Evolutionary conservation across 2,113 vertebrate species (phyloP).

Genomic region (Micromys minutus): DNA sequence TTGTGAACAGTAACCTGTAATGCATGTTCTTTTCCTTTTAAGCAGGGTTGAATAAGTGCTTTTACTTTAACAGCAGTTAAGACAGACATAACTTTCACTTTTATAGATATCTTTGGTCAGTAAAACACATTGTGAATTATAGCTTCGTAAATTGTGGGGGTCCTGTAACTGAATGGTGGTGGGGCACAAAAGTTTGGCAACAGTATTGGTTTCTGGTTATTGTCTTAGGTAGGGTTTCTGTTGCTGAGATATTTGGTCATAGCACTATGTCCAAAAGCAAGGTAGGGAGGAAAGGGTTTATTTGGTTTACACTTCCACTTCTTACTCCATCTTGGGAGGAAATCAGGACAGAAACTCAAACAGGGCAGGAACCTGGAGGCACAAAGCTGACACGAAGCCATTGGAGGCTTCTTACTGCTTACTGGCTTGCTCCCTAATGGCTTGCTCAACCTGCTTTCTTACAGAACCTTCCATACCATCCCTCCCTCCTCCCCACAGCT

Average conservation of each 20-base stretch:
- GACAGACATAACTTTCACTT: not conserved
- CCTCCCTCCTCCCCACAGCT: not conserved
- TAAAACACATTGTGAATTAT: constrained; percentile 1
- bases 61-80: constrained; percentile 39
- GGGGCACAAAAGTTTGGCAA: not conserved
- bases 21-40: not conserved
- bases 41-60: not conserved
- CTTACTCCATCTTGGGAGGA: not conserved
- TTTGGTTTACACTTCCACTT: not conserved
- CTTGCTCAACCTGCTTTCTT: not conserved
- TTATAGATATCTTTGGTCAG: constrained; percentile 18
- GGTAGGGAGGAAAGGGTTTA: not conserved
- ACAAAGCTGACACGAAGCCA: not conserved
- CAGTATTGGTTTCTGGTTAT: not conserved
- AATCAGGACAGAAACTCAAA: not conserved
- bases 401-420: not conserved
- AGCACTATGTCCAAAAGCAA: not conserved
- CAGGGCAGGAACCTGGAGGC: not conserved
- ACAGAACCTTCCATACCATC: not conserved
- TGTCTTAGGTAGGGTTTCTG: not conserved
- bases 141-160: not conserved
- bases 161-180: not conserved
- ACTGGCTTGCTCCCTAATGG: not conserved
- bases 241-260: not conserved
- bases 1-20: constrained; percentile 4